Evolutionary conservation across 2,888 invertebrate species (phyloP).

Genomic region (Cheilosia pagana): DNA sequence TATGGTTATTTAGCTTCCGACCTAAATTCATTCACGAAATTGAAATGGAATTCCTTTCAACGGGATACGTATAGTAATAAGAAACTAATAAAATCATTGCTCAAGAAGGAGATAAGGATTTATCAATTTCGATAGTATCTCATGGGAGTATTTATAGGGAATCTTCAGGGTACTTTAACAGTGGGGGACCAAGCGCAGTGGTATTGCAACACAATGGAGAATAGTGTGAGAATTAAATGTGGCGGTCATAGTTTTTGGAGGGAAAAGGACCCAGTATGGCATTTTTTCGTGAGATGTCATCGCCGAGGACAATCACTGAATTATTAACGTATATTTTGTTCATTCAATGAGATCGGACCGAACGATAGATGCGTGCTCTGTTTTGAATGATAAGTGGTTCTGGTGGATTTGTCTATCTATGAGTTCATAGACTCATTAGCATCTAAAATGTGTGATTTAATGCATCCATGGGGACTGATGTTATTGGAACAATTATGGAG

Average conservation of each 20-base stretch:
- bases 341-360: constrained; percentile 28
- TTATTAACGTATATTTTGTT: constrained; percentile 29
- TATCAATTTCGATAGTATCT: constrained; percentile 37
- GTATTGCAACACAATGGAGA: neutral
- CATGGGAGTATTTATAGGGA: neutral
- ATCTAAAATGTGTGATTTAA: too few species aligned
- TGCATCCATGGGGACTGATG: too few species aligned
- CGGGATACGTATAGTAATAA: neutral
- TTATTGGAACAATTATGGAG: too few species aligned
- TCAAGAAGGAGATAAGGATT: constrained; percentile 67
- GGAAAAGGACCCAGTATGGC: constrained; percentile 18
- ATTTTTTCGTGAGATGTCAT: constrained; percentile 26
- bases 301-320: constrained; percentile 3
- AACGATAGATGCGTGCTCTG: constrained; percentile 17
- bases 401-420: too few species aligned
- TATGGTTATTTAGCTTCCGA: constrained; percentile 45
- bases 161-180: neutral
- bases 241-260: constrained; percentile 12
- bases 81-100: constrained; percentile 36
- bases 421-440: too few species aligned
- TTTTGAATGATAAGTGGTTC: too few species aligned
- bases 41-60: neutral
- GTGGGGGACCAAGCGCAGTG: neutral
- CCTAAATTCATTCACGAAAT: constrained; percentile 27
- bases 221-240: constrained; percentile 49